Percentiles rank a stretch among this genome's conserved stretches.
These are phyloP conservation scores for Bucco capensis DNA, from an alignment of 2,113 vertebrate genomes.

Conservation along the genomic window DNA sequence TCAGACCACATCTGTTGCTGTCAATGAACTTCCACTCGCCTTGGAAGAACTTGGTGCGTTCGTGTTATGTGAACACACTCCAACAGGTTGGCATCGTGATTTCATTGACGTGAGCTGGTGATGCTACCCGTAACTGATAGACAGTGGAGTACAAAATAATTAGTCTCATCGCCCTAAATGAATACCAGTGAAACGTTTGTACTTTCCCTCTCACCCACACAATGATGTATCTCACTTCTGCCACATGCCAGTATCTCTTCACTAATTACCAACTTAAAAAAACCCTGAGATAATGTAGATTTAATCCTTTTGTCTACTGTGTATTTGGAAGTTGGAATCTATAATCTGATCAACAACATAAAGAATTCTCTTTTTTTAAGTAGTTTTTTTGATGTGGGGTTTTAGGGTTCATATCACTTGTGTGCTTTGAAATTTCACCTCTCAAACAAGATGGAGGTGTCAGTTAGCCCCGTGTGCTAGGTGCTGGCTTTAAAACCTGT, in stretches of 20 bases:
- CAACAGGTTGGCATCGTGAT: slow-evolving; percentile 16
- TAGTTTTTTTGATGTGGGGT: not conserved
- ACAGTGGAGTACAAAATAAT: slow-evolving; percentile 47
- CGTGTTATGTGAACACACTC: not conserved
- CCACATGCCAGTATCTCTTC: slow-evolving; percentile 41
- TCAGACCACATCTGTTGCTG: slow-evolving; percentile 34
- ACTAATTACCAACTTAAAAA: not conserved
- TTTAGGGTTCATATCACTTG: not conserved
- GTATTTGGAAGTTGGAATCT: not conserved
- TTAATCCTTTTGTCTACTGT: not conserved
- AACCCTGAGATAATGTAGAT: not conserved
- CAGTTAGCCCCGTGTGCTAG: not conserved
- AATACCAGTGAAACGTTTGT: slow-evolving; percentile 22
- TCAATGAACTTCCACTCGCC: slow-evolving; percentile 4
- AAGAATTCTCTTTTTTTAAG: not conserved
- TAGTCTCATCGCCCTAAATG: slow-evolving; percentile 45
- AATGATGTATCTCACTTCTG: slow-evolving; percentile 39
- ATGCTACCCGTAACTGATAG: slow-evolving; percentile 2
- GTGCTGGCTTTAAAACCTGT: not conserved
- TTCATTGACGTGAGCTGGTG: slow-evolving; percentile 41
- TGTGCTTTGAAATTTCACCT: not conserved
- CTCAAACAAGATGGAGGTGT: not conserved
- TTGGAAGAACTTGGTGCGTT: not conserved
- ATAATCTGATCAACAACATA: not conserved
- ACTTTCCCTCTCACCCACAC: slow-evolving; percentile 53